Percentiles rank a stretch among this genome's conserved stretches.
Evolutionary conservation across 2,113 vertebrate species (phyloP).

Genomic region (Callorhinus ursinus): DNA sequence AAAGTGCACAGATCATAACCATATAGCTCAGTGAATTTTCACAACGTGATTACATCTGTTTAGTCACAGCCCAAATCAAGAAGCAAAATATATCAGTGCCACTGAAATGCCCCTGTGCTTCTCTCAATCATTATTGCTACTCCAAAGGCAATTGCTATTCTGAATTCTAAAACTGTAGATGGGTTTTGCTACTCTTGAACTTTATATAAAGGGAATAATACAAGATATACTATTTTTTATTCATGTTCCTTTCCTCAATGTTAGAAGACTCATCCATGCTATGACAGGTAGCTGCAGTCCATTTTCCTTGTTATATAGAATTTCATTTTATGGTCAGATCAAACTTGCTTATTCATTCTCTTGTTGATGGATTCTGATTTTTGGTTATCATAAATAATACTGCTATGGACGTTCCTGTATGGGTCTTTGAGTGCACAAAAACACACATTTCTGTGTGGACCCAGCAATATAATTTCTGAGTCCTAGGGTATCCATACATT

Average conservation of each 20-base stretch:
- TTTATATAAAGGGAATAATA: background rate
- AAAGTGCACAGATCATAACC: background rate
- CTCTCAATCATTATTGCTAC: background rate
- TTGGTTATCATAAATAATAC: background rate
- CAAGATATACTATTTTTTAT: background rate
- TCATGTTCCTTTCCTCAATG: background rate
- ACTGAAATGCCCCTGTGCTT: too few relatives aligned
- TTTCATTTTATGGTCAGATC: background rate
- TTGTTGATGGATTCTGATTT: background rate
- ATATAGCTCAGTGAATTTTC: background rate
- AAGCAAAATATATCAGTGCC: background rate
- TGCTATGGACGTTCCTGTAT: too few relatives aligned
- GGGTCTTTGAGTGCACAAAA: background rate
- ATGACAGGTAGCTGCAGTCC: rapidly evolving
- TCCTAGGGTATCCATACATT: too few relatives aligned
- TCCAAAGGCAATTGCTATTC: background rate
- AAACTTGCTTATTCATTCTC: background rate
- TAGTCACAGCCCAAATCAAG: background rate
- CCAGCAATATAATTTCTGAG: background rate
- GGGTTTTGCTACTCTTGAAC: background rate
- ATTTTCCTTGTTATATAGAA: background rate
- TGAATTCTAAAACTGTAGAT: background rate
- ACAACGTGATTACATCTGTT: too few relatives aligned
- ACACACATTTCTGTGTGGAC: background rate
- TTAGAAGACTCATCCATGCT: background rate